Evolutionary conservation across 2,888 invertebrate species (phyloP), one percentile per base, ranked within the genome.

Genomic region (Tetropium fuscum): DNA sequence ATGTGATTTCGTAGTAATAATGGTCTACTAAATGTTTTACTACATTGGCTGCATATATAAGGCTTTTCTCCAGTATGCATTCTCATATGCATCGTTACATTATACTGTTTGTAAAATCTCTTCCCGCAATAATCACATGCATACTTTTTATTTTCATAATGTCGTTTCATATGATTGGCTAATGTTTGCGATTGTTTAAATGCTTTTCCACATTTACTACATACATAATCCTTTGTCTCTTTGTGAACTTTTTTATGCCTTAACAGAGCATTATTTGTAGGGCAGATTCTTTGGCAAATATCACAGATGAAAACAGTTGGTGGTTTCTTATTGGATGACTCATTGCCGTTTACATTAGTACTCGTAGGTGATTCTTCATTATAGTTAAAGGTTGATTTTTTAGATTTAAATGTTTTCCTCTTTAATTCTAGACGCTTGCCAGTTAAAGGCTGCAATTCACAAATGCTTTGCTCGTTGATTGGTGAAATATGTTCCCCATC

Each of bases 161-260:
- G 41, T 11, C 41, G 18, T 20, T 41, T 19, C 20, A 41, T 20
- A 11, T 41, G 41, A 13, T 41, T 22, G 22, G 19, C 11, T 11
- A 41, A 13, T 11, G 41, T 41, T 8, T 41, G 41, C 13, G 41
- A 19, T 11, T 41, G 41, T 41, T 41, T 41, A 41, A 41, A 41
- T 20, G 22, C 20, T 11, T 41, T 41, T 41, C 41, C 41, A 41
- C 41, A 41, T 41, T 41, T 20, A 10, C 11, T 41, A 11, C 41
- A 41, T 6, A 41, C 13, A 22, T 41, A 41, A n/a, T 20, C 20
- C 11, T 41, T 41, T 20, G 34, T 34, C 11, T 41, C 41, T 13
- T 41, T 41, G 19, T 41, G 41, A 7, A 41, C 20, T 41, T 22
- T 41, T 10, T 41, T 41, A 22, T 41, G 41, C 15, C 34, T 34